Evolutionary conservation across 2,888 invertebrate species (phyloP).

Genomic region (Volucella zonaria): DNA sequence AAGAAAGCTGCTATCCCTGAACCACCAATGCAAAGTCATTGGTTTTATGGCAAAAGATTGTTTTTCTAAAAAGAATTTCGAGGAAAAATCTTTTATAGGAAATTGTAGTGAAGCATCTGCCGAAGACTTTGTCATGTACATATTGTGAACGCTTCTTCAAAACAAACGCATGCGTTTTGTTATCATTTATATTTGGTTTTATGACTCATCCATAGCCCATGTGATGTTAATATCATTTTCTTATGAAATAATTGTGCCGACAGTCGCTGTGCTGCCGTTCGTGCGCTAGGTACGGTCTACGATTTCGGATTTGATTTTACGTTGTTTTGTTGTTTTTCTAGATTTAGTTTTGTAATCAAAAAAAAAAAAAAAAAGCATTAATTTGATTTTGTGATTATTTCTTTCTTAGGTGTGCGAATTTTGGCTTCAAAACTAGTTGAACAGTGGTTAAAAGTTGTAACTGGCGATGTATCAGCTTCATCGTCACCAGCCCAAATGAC

Average conservation of each 20-base stretch:
- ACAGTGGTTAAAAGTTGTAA: constrained; percentile 94
- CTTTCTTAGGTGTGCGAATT: constrained; percentile 87
- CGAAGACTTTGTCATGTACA: background rate
- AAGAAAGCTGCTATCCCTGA: too few species aligned
- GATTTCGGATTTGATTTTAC: background rate
- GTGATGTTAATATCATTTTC: background rate
- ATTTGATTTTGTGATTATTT: constrained; percentile 79
- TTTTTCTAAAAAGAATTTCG: too few species aligned
- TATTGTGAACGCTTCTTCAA: constrained; percentile 6
- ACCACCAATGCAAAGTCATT: too few species aligned
- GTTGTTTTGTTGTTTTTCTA: background rate
- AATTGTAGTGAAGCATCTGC: too few species aligned
- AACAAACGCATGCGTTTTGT: constrained; percentile 24
- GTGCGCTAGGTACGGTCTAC: constrained; percentile 18
- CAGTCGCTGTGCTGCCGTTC: constrained; percentile 50
- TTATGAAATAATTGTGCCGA: constrained; percentile 9
- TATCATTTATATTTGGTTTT: constrained; percentile 1
- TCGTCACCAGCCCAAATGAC: constrained; percentile 30
- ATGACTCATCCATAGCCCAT: constrained; percentile 26
- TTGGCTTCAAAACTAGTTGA: constrained; percentile 92
- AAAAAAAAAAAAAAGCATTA: constrained; percentile 4
- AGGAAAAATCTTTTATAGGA: background rate
- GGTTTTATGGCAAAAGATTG: too few species aligned
- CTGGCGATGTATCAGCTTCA: constrained; percentile 85
- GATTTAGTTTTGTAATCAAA: background rate